phyloP scores from a whole-genome alignment of 2,113 vertebrate genomes.

The Charina bottae region DNA sequence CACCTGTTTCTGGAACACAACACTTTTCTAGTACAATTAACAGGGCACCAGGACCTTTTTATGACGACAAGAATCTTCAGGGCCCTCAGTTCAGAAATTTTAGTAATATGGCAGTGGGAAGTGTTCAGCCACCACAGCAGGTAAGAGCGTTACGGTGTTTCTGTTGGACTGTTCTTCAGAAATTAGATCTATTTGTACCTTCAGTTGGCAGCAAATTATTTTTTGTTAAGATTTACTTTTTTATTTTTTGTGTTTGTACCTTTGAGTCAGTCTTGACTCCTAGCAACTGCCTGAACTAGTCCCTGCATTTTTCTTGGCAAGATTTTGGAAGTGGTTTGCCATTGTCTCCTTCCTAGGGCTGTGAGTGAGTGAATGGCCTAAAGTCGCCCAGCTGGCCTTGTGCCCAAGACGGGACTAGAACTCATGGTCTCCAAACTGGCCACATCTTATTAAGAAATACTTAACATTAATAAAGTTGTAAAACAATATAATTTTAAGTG shows the following conservation, averaged over 20 bases:
- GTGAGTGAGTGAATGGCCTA: neutral
- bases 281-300: neutral
- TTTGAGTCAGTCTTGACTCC: neutral
- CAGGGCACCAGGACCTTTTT: constrained; percentile 81
- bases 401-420: neutral
- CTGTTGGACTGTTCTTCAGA: neutral
- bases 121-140: constrained; percentile 76
- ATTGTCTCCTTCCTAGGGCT: neutral
- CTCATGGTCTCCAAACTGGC: neutral
- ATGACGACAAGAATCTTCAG: constrained; percentile 81
- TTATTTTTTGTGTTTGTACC: neutral
- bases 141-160: constrained; percentile 63
- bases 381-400: neutral
- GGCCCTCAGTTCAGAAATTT: constrained; percentile 78
- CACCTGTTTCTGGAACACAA: constrained; percentile 77
- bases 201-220: neutral
- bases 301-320: neutral
- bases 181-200: neutral
- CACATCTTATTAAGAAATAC: neutral
- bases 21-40: constrained; percentile 75
- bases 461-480: neutral
- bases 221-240: neutral
- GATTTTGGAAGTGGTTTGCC: neutral
- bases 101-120: constrained; percentile 72
- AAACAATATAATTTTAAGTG: neutral